phyloP scores from a whole-genome alignment of 2,113 vertebrate species.

The Sinosuthora webbiana region DNA sequence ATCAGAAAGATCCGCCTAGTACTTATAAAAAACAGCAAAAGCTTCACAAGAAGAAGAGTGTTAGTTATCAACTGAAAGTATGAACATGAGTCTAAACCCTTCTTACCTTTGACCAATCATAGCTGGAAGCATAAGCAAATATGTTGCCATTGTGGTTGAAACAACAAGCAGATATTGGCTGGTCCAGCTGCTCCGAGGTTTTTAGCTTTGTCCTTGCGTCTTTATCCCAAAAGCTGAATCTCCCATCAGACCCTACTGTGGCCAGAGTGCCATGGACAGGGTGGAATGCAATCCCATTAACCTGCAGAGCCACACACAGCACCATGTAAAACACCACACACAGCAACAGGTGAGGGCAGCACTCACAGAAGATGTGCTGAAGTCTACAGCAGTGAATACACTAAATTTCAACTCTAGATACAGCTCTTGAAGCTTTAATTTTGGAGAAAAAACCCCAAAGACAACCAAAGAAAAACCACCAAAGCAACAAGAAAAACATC shows the following conservation, averaged over 20 bases:
- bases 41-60: not conserved
- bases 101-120: constrained; percentile 98
- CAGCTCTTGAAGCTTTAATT: accelerated
- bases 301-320: constrained; percentile 64
- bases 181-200: constrained; percentile 95
- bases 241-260: constrained; percentile 94
- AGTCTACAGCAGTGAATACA: not conserved
- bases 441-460: not conserved
- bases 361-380: not conserved
- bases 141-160: constrained; percentile 98
- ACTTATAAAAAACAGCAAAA: not conserved
- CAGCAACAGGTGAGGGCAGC: not conserved
- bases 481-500: not conserved
- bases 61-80: not conserved
- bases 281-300: constrained; percentile 97
- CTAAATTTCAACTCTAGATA: not conserved
- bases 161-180: constrained; percentile 94
- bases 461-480: not conserved
- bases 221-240: constrained; percentile 99
- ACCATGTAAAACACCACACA: not conserved
- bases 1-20: not conserved
- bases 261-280: constrained; percentile 95
- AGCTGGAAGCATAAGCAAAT: constrained; percentile 96
- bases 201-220: constrained; percentile 97
- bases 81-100: not conserved